Evolutionary conservation across 1,140 invertebrate genomes (phyloP).

Genomic region (Camponotus pennsylvanicus): DNA sequence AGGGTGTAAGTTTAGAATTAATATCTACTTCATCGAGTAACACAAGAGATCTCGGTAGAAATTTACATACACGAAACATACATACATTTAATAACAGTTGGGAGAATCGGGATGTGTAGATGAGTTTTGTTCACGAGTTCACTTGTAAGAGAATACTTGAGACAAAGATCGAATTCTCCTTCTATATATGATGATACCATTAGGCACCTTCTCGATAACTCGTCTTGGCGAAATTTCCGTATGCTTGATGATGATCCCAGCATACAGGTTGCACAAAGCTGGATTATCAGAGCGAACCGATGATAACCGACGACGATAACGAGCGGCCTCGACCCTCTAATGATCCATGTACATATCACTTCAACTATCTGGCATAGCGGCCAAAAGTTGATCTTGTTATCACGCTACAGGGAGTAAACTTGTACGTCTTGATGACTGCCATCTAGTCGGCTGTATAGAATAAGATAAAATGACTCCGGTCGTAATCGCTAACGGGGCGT

Average conservation of each 20-base stretch:
- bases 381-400: conserved; percentile 71
- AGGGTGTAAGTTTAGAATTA: background rate
- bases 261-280: background rate
- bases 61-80: background rate
- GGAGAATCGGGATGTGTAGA: background rate
- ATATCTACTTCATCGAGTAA: conserved; percentile 3
- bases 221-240: conserved; percentile 1
- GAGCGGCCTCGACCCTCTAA: conserved; percentile 54
- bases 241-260: background rate
- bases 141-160: background rate
- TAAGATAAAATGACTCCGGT: conserved; percentile 60
- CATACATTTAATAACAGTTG: background rate
- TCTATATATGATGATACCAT: background rate
- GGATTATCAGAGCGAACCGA: conserved; percentile 59
- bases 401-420: conserved; percentile 41
- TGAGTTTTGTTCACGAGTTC: conserved; percentile 8
- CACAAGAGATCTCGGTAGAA: background rate
- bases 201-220: background rate
- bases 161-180: background rate
- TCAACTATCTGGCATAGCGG: conserved; percentile 57
- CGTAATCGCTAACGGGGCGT: conserved; percentile 18
- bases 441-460: conserved; percentile 30
- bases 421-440: conserved; percentile 46
- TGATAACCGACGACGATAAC: conserved; percentile 58
- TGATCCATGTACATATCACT: conserved; percentile 68